Evolutionary conservation across 2,888 invertebrate genomes (phyloP).

Genomic region (Tiphia femorata): DNA sequence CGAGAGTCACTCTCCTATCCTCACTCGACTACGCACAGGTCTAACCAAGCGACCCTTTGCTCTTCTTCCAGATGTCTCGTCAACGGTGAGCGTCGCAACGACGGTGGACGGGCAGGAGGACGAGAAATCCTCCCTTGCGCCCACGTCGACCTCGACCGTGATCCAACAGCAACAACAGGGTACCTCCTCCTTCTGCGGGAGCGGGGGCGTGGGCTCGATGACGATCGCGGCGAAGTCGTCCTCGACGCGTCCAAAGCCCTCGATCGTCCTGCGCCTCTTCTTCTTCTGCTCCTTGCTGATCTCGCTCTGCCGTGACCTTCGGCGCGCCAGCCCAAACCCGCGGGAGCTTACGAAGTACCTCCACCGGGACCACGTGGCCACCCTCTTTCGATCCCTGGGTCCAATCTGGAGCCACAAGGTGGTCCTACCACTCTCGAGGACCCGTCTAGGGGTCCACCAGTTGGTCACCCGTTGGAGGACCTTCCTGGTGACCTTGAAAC

Average conservation of each 20-base stretch:
- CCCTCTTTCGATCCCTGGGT: no score
- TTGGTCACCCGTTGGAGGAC: neutral
- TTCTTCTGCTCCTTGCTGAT: slow-evolving; percentile 66
- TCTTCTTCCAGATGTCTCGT: no score
- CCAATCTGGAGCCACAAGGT: no score
- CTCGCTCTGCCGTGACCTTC: slow-evolving; percentile 57
- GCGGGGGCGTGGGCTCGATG: slow-evolving; percentile 59
- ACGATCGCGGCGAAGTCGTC: slow-evolving; percentile 61
- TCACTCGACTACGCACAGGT: no score
- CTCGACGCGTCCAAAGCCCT: slow-evolving; percentile 58
- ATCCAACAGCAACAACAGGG: slow-evolving; percentile 26
- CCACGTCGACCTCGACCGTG: slow-evolving; percentile 12
- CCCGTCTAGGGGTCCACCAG: slow-evolving; percentile 11
- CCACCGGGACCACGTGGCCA: no score
- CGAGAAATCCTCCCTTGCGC: slow-evolving; percentile 3
- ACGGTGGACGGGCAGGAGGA: no score
- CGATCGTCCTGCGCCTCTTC: slow-evolving; percentile 44
- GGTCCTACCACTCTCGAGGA: no score
- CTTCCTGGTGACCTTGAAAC: neutral
- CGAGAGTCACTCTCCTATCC: no score
- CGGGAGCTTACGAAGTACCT: slow-evolving; percentile 22
- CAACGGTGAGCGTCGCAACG: no score
- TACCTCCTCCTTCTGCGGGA: slow-evolving; percentile 54
- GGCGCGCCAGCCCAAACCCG: slow-evolving; percentile 34
- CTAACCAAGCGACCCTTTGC: no score